Evolutionary conservation across 92 coral and sea anemone species (phyloP), one percentile per base, ranked within the genome.

Genomic region (Metridium senile): DNA sequence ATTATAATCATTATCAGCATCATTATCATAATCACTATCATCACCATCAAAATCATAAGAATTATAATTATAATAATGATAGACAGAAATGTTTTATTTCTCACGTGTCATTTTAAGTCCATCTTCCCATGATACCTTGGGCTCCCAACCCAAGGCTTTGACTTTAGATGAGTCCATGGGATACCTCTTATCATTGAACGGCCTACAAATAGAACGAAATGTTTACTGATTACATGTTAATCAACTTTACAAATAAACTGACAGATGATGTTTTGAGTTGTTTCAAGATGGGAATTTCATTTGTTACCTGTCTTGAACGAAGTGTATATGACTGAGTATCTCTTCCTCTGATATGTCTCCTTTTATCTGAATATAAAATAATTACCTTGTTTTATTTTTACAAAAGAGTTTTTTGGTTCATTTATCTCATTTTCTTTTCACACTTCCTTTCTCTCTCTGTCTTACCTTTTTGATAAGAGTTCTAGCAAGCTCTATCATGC

Each of bases 101-200:
- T 76, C 58, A 86, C 90, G 31, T 75, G 90, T 86, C 25, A 35
- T 39, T 28, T 76, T 70, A 10, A 86, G 74, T 22, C 90, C 90
- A 22, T 86, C 87, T 70, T 81, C 79, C 90, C 90, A 86, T 52
- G 86, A 66, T 16, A 86, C 84, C 35, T 70, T 65, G 27, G 87
- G 90, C 57, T 86, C 77, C 90, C 90, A 86, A 17, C 84, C 87
- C 31, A 86, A 28, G 17, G 86, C 86, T 59, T 71, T 74, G 54
- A 86, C 76, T 76, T 86, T 86, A 8, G 90, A 81, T 28, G 90
- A 86, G 59, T 86, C 87, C 87, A 86, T 86, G 61, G 87, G 90
- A 29, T 86, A 86, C 11, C 77, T 58, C 33, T 56, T 79, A 39
- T 86, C 90, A 72, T 86, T 86, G 66, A 81, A 86, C 43, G 87